phyloP scores from a whole-genome alignment of 35 echinoderm and acorn worm genomes.

The Ophiothrix spiculata region DNA sequence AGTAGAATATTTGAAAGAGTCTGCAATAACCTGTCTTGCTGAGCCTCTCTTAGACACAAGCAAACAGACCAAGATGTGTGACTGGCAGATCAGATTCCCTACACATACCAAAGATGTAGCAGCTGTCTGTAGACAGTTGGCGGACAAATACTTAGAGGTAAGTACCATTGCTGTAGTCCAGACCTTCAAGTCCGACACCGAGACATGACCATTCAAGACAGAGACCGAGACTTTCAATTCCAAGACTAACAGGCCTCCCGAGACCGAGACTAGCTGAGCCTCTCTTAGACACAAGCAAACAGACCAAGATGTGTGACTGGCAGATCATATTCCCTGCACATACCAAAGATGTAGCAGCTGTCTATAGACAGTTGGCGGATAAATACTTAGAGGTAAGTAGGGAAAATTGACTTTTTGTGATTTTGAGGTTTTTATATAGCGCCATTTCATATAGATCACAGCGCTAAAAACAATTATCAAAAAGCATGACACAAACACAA shows the following conservation, averaged over 20 bases:
- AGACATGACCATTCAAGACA: too few relatives aligned
- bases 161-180: not conserved
- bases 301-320: constrained; percentile 16
- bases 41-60: constrained; percentile 10
- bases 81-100: constrained; percentile 22
- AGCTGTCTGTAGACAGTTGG: constrained; percentile 19
- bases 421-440: too few relatives aligned
- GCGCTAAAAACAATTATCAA: not conserved
- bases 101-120: constrained; percentile 36
- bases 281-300: constrained; percentile 24
- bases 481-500: not conserved
- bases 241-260: too few relatives aligned
- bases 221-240: too few relatives aligned
- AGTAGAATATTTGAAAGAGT: constrained; percentile 73
- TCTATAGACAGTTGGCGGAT: constrained; percentile 28
- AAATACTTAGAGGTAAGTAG: constrained; percentile 18
- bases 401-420: too few relatives aligned
- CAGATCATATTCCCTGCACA: constrained; percentile 24
- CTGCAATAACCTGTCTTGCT: constrained; percentile 54
- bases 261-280: too few relatives aligned
- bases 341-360: constrained; percentile 21
- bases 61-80: constrained; percentile 23
- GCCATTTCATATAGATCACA: too few relatives aligned
- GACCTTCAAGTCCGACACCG: too few relatives aligned
- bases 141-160: constrained; percentile 26